Conservation (phyloP, 1,140 invertebrate genomes). For the Steinernema feltiae region DNA sequence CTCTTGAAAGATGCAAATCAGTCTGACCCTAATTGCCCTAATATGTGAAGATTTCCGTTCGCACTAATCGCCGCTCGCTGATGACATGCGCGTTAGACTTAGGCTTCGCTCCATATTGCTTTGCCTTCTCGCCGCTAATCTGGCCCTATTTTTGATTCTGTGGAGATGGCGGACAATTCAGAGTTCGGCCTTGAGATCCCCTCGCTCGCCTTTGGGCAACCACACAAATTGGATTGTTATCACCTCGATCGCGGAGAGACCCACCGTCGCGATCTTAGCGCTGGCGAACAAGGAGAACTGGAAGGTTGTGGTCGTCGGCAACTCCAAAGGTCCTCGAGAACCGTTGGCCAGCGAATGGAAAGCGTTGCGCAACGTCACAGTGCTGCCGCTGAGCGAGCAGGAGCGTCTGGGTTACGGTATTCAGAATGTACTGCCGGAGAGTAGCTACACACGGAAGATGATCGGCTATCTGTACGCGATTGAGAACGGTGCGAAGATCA, state of each 20-base stretch:
- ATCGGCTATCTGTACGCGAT: too few relatives aligned
- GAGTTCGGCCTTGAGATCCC: too few relatives aligned
- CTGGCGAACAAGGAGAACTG: conserved; percentile 21
- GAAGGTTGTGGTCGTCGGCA: conserved; percentile 29
- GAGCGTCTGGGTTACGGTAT: conserved; percentile 28
- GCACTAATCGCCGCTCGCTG: too few relatives aligned
- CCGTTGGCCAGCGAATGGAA: conserved; percentile 11
- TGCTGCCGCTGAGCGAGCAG: conserved; percentile 23
- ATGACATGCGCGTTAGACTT: too few relatives aligned
- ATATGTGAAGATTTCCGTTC: too few relatives aligned
- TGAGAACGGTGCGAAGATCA: too few relatives aligned
- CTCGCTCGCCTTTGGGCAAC: not conserved
- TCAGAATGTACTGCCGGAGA: conserved; percentile 24
- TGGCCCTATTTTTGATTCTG: too few relatives aligned
- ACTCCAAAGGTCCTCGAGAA: conserved; percentile 26
- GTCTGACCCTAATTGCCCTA: too few relatives aligned
- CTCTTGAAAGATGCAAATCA: too few relatives aligned
- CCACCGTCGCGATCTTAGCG: conserved; percentile 23
- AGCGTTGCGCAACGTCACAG: conserved; percentile 10
- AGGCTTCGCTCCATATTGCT: too few relatives aligned
- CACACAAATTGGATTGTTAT: not conserved
- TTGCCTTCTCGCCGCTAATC: too few relatives aligned
- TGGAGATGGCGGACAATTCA: too few relatives aligned
- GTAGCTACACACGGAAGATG: conserved; percentile 42
- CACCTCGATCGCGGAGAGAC: not conserved